phyloP scores from a whole-genome alignment of 2,888 invertebrate species.

The Cecidostiba fungosa region DNA sequence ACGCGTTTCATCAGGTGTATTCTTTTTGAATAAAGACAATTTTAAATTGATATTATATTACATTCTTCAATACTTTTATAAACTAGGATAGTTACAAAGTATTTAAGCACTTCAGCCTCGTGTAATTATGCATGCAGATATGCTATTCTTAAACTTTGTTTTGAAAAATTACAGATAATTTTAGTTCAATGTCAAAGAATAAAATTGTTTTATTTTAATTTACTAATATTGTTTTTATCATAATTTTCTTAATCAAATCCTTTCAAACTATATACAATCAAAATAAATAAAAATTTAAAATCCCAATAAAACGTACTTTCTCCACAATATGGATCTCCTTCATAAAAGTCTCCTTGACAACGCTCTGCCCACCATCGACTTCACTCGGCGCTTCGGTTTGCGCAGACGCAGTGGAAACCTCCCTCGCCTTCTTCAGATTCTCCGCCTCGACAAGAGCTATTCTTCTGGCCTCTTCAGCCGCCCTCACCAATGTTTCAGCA shows the following conservation, averaged over 20 bases:
- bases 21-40: no score
- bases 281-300: no score
- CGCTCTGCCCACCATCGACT: constrained; percentile 65
- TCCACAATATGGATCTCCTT: constrained; percentile 75
- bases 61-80: no score
- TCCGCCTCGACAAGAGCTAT: constrained; percentile 69
- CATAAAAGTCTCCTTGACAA: constrained; percentile 71
- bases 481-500: constrained; percentile 74
- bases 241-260: no score
- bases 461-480: constrained; percentile 74
- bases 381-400: constrained; percentile 70
- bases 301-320: constrained; percentile 69
- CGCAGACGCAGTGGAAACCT: constrained; percentile 67
- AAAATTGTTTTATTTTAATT: background rate
- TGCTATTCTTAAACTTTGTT: background rate
- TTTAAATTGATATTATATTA: no score
- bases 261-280: no score
- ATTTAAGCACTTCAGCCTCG: background rate
- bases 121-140: background rate
- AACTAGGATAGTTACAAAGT: background rate
- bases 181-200: background rate
- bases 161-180: background rate
- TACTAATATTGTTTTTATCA: no score
- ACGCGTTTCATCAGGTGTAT: no score
- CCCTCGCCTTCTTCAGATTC: constrained; percentile 58